Evolutionary conservation across 2,888 invertebrate genomes (phyloP), one percentile per base, ranked within the genome.

Genomic region (Netelia fuscicornis): DNA sequence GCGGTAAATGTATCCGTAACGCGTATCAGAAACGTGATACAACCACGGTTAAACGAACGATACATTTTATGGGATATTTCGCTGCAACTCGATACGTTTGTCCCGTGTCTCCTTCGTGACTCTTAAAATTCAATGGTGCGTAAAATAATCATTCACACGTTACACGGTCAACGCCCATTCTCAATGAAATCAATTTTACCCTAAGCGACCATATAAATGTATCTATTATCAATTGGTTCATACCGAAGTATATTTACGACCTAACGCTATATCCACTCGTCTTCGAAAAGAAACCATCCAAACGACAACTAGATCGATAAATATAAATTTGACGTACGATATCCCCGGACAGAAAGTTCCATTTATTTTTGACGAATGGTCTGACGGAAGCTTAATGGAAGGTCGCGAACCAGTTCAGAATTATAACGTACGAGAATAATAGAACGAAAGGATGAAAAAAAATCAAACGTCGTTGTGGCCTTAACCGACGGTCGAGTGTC

Each of bases 61-160:
- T 30, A 30, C 30, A 30, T 30, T 30, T 48, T 48, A 25, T 64
- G 37, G 2, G 54, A 62, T 62, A 25, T 25, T 62, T 11, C 11
- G 20, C 5, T 11, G 54, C 11, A n/a, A 65, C 37, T 37, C 13
- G n/a, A 42, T 13, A 76, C 37, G 76, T 13, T n/a, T 13, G 42
- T 17, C 13, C 9, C n/a, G 64, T 23, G 0, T 65, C 11, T 65
- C 62, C 58, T 72, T 67, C 60, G 17, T 60, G 62, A 42, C 62
- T 52, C 68, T 42, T 78, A 70, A 79, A 83, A 75, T 70, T 48
- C 74, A 74, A 83, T 62, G 74, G 56, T 56, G 62, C 48, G 67
- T 74, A 83, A 74, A 68, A 62, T 67, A 62, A 42, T 56, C 3
- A 56, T 10, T 20, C 68, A 68, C 70, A 81, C 78, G 78, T 79